These are phyloP conservation scores for Gadopsis marmoratus DNA, from an alignment of 2,797 vertebrate genomes.

Conservation along the genomic window DNA sequence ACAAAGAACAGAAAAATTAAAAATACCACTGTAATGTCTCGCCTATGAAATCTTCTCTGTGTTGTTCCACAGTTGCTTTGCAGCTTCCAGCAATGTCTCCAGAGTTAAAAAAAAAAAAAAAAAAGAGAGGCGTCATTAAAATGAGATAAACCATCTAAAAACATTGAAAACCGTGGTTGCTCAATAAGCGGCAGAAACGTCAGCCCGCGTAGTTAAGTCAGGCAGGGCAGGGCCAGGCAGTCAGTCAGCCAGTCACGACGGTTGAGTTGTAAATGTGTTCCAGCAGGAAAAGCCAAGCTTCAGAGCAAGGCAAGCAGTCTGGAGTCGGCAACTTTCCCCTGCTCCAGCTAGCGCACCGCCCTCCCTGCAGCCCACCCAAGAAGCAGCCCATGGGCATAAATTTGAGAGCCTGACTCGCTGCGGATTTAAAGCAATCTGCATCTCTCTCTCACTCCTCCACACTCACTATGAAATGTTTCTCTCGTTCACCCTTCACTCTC, in stretches of 20 bases:
- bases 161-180: slow-evolving; percentile 35
- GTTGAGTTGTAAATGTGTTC: slow-evolving; percentile 85
- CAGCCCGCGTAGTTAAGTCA: slow-evolving; percentile 53
- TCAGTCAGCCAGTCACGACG: slow-evolving; percentile 73
- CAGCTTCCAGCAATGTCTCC: neutral
- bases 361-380: slow-evolving; percentile 95
- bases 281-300: slow-evolving; percentile 84
- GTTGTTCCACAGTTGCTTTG: neutral
- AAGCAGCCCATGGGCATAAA: slow-evolving; percentile 94
- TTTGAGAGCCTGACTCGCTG: slow-evolving; percentile 90
- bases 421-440: slow-evolving; percentile 89
- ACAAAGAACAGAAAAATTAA: neutral
- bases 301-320: slow-evolving; percentile 82
- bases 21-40: neutral
- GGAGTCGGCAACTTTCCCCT: slow-evolving; percentile 85
- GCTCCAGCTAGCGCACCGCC: slow-evolving; percentile 78
- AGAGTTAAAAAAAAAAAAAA: slow-evolving; percentile 6
- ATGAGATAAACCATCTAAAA: slow-evolving; percentile 20
- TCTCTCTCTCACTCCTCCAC: slow-evolving; percentile 70
- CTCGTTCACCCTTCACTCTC: slow-evolving; percentile 67
- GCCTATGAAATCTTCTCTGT: neutral
- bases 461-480: slow-evolving; percentile 69
- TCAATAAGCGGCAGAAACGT: slow-evolving; percentile 50
- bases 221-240: slow-evolving; percentile 66
- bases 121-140: slow-evolving; percentile 11